A percentile compares a stretch with the other conserved stretches of the same genome.
These are phyloP conservation scores for Hylomyscus alleni DNA, from an alignment of 2,797 vertebrate species.

Conservation along the genomic window DNA sequence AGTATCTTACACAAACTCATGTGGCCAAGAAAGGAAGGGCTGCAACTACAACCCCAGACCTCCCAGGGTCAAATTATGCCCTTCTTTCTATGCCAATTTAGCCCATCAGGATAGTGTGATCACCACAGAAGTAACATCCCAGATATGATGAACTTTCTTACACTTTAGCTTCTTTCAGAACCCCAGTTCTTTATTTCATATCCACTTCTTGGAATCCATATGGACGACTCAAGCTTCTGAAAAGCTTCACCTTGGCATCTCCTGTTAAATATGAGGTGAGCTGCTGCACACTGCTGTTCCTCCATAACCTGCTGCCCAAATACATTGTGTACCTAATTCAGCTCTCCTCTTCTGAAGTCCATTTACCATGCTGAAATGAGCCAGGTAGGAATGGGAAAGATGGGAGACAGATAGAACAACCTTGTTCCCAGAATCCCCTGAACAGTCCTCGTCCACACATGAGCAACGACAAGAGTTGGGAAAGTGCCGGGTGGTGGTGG, in stretches of 20 bases:
- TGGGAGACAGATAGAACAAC: not conserved
- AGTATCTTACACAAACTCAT: not conserved
- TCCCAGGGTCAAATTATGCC: not conserved
- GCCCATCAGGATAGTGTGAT: not conserved
- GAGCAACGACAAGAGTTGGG: slow-evolving; percentile 1
- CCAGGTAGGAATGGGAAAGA: not conserved
- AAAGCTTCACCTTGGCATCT: not conserved
- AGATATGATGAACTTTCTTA: not conserved
- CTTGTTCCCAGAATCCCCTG: not conserved
- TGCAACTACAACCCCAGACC: not conserved
- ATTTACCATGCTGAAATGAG: not conserved
- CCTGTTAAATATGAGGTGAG: not conserved
- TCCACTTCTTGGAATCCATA: not conserved
- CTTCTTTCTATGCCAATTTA: not conserved
- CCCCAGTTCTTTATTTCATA: not conserved
- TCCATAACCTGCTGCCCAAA: not conserved
- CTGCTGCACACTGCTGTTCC: not conserved
- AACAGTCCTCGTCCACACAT: not conserved
- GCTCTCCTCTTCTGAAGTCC: not conserved
- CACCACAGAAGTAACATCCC: slow-evolving; percentile 31
- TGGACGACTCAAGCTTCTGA: not conserved
- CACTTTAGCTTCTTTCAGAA: slow-evolving; percentile 27
- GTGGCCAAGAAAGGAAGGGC: not conserved
- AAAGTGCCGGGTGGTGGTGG: too few relatives aligned
- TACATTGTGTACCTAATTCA: not conserved